Evolutionary conservation across 1,140 invertebrate species (phyloP).

Genomic region (Megalonaias nervosa): DNA sequence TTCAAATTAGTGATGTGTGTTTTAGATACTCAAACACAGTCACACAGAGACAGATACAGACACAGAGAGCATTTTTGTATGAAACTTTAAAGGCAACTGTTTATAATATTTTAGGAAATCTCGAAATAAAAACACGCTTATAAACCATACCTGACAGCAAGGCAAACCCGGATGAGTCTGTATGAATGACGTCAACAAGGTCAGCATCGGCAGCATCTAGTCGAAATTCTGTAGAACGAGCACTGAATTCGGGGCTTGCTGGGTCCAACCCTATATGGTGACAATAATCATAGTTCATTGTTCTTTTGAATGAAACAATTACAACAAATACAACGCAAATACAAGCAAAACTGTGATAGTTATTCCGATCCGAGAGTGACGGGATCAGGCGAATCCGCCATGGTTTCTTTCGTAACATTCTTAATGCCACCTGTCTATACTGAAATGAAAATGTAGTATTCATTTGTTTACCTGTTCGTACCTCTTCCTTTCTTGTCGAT

Average conservation of each 20-base stretch:
- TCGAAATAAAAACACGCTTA: neutral
- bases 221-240: constrained; percentile 84
- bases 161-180: constrained; percentile 77
- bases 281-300: neutral
- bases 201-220: constrained; percentile 89
- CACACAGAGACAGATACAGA: neutral
- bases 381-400: too few relatives aligned
- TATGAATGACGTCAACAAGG: constrained; percentile 82
- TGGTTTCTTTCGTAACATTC: too few relatives aligned
- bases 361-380: too few relatives aligned
- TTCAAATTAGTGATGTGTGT: neutral
- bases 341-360: too few relatives aligned
- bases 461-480: too few relatives aligned
- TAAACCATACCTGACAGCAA: constrained; percentile 17
- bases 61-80: too few relatives aligned
- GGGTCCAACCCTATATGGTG: constrained; percentile 84
- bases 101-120: neutral
- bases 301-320: too few relatives aligned
- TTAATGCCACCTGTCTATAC: too few relatives aligned
- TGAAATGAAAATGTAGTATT: too few relatives aligned
- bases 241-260: constrained; percentile 91
- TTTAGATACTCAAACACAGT: neutral
- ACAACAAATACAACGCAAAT: too few relatives aligned
- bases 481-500: too few relatives aligned
- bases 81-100: too few relatives aligned